Evolutionary conservation across 2,797 vertebrate genomes (phyloP).

Genomic region (Sylvia borin): DNA sequence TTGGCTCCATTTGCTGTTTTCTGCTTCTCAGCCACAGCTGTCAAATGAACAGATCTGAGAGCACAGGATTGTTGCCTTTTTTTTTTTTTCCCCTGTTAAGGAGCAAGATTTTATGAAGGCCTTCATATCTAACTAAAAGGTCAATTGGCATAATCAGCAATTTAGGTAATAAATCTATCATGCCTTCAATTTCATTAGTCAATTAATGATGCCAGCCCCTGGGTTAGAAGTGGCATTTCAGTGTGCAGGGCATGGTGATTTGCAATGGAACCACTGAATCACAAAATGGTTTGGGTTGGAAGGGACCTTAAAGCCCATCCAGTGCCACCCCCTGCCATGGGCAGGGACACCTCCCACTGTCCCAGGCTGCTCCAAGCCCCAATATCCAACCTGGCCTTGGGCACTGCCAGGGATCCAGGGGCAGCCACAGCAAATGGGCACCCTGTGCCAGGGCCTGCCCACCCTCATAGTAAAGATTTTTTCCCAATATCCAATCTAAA

Average conservation of each 20-base stretch:
- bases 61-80: neutral
- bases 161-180: constrained; percentile 29
- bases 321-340: neutral
- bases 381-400: neutral
- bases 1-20: neutral
- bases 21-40: neutral
- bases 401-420: neutral
- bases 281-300: neutral
- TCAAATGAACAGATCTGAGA: neutral
- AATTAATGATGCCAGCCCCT: neutral
- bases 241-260: neutral
- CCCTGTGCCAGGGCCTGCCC: accelerated
- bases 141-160: constrained; percentile 36
- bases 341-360: neutral
- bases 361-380: neutral
- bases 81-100: neutral
- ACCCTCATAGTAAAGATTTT: neutral
- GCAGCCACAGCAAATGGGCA: neutral
- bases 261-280: neutral
- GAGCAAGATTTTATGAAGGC: constrained; percentile 4
- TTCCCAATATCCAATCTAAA: neutral
- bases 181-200: neutral
- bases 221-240: constrained; percentile 24
- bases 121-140: constrained; percentile 13
- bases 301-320: accelerated